Evolutionary conservation across 2,888 invertebrate species (phyloP).

Genomic region (Athetis lepigone): DNA sequence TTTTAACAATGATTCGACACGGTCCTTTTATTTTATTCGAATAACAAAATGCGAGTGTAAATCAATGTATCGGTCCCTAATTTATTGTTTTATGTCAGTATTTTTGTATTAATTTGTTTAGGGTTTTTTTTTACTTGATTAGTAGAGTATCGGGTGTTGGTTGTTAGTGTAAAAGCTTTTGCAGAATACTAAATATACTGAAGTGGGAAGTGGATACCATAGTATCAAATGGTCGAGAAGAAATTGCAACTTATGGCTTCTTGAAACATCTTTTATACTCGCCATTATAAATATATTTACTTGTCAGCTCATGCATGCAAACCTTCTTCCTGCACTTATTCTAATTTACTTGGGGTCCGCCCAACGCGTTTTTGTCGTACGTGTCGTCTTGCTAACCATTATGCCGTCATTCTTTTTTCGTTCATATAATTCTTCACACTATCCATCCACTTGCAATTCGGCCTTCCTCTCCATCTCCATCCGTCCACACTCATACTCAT

Average conservation of each 20-base stretch:
- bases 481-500: too few relatives aligned
- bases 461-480: too few relatives aligned
- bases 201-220: not conserved
- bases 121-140: constrained; percentile 2
- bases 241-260: too few relatives aligned
- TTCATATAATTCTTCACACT: too few relatives aligned
- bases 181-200: not conserved
- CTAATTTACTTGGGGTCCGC: too few relatives aligned
- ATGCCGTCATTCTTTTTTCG: too few relatives aligned
- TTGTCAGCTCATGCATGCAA: not conserved
- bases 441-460: too few relatives aligned
- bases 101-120: constrained; percentile 11
- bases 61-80: constrained; percentile 49
- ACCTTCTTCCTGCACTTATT: too few relatives aligned
- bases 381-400: too few relatives aligned
- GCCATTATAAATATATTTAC: too few relatives aligned
- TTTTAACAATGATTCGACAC: constrained; percentile 49
- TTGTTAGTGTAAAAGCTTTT: not conserved
- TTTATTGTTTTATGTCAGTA: constrained; percentile 34
- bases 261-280: too few relatives aligned
- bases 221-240: not conserved
- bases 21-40: constrained; percentile 37
- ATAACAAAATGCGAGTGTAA: constrained; percentile 43
- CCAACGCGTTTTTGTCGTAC: too few relatives aligned
- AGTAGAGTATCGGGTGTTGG: not conserved